Evolutionary conservation across 2,797 vertebrate species (phyloP).

Genomic region (Erithacus rubecula): DNA sequence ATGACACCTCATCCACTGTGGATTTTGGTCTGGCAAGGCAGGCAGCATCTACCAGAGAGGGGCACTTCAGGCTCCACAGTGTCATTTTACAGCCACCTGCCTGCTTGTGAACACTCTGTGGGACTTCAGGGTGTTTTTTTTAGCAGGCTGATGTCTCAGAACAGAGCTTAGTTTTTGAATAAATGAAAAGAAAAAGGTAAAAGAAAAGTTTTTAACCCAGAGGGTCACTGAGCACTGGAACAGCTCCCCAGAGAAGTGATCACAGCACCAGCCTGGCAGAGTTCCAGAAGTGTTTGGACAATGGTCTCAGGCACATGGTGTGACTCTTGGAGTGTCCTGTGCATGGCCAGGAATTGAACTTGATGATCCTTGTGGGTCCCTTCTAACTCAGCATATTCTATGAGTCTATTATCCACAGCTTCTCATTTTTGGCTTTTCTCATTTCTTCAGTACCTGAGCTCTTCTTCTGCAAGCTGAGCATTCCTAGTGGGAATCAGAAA

Average conservation of each 20-base stretch:
- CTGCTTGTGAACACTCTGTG: not conserved
- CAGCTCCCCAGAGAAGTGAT: not conserved
- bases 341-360: not conserved
- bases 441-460: not conserved
- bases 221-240: not conserved
- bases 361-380: not conserved
- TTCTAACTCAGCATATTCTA: not conserved
- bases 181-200: not conserved
- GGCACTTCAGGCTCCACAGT: not conserved
- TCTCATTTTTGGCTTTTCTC: not conserved
- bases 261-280: not conserved
- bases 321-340: not conserved
- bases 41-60: rapidly evolving
- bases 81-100: not conserved
- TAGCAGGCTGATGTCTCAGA: not conserved
- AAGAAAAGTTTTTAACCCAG: too few relatives aligned
- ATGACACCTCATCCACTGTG: rapidly evolving
- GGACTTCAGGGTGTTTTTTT: not conserved
- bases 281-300: not conserved
- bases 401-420: not conserved
- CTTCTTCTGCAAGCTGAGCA: not conserved
- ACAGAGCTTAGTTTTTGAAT: not conserved
- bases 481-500: not conserved
- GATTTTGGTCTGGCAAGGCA: not conserved
- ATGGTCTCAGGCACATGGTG: not conserved